Base-by-base conservation (phyloP, 2,113 vertebrate species). In the Rhizomys pruinosus region DNA sequence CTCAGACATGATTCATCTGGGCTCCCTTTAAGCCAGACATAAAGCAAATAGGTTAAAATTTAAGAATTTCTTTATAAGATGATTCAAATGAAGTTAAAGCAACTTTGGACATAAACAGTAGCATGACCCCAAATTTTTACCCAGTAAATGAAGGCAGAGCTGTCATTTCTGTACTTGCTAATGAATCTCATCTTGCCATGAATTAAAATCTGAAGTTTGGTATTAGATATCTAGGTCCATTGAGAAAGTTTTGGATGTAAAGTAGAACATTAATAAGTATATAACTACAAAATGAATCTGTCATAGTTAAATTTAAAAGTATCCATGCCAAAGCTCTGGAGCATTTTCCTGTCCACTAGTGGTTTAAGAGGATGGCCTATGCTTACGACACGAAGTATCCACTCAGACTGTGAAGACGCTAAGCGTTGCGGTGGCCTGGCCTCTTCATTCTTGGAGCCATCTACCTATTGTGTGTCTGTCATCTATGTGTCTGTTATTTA, bases 241-340 rank as follows among this genome's bases (percentile, higher is more conserved):
- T 66, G 27, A 87, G 79, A 66, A 73, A 42, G 3, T 27, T 92
- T 95, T 91, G 55, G 8, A 68, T 86, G 32, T 66, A 47, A 93
- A 76, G 17, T 8, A 59, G 89, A 89, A 13, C 22, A 20, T 72
- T 64, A 57, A 80, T 47, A 88, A 77, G 61, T 72, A 34, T 71
- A 27, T 27, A 91, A 47, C 44, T 87, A 52, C 2, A n/a, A 92
- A 89, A 39, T 81, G 17, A 95, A 44, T 91, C 59, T 61, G 8
- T 61, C 59, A 71, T 89, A 47, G 63, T 78, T 90, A 89, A 55
- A 69, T 76, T 64, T 34, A 71, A 80, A 93, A 86, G 52, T n/a
- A 86, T 47, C 15, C 63, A 29, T 85, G 20, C 23, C 61, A n/a
- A 23, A 64, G 52, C 57, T 37, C 47, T 52, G 64, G 73, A 66